Conservation (phyloP, 2,888 invertebrate species). For the Seira musarum region DNA sequence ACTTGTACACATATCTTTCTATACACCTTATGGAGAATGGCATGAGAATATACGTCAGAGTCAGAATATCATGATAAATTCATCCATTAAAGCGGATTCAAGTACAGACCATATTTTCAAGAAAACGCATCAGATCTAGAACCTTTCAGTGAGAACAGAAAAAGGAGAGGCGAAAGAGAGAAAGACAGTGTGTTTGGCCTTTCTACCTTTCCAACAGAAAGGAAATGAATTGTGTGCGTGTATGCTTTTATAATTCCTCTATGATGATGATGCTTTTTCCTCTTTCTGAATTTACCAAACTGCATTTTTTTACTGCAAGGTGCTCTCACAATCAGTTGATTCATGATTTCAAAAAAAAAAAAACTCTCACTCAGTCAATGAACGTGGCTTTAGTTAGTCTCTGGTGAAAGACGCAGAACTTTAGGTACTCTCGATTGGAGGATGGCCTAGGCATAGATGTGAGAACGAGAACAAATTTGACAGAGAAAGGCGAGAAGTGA, state of each 20-base stretch:
- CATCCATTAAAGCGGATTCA: slow-evolving; percentile 25
- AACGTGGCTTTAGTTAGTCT: neutral
- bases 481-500: slow-evolving; percentile 33
- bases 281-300: neutral
- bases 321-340: neutral
- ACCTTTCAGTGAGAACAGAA: neutral
- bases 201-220: neutral
- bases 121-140: neutral
- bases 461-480: slow-evolving; percentile 31
- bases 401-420: slow-evolving; percentile 2
- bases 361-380: neutral
- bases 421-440: too few species aligned
- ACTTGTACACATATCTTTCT: neutral
- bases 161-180: neutral
- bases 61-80: slow-evolving; percentile 25
- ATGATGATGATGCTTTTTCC: neutral
- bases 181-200: neutral
- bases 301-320: neutral
- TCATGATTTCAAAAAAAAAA: neutral
- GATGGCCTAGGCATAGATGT: too few species aligned
- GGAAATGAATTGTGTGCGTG: slow-evolving; percentile 7
- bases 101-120: neutral
- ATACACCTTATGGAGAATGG: neutral
- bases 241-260: neutral
- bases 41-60: slow-evolving; percentile 35